These are phyloP conservation scores for Cydia pomonella DNA, from an alignment of 1,140 invertebrate species.

Conservation along the genomic window DNA sequence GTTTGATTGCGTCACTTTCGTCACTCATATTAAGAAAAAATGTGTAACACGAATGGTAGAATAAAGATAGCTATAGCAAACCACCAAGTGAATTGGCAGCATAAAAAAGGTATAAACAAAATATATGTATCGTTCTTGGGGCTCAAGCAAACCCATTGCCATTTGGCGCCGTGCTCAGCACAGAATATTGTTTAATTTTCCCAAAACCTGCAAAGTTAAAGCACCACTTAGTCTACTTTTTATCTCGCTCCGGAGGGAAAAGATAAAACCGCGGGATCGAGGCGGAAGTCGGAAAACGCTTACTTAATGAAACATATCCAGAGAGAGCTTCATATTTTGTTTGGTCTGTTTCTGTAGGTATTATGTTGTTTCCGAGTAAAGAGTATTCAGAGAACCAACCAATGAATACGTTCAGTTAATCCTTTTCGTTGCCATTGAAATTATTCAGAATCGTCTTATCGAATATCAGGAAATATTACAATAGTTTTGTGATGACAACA, in stretches of 20 bases:
- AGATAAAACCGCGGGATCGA: neutral
- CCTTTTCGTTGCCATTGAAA: too few species aligned
- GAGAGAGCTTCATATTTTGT: constrained; percentile 4
- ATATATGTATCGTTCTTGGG: neutral
- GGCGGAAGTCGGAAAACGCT: constrained; percentile 5
- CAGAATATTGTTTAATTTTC: constrained; percentile 5
- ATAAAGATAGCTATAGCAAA: too few species aligned
- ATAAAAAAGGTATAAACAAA: too few species aligned
- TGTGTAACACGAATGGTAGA: too few species aligned
- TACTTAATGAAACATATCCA: constrained; percentile 14
- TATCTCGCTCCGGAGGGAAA: neutral
- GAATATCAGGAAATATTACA: too few species aligned
- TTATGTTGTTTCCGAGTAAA: neutral
- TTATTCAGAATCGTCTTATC: too few species aligned
- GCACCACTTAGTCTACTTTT: constrained; percentile 12
- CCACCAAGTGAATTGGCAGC: too few species aligned
- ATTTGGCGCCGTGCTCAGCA: neutral
- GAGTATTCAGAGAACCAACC: neutral
- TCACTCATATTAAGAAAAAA: too few species aligned
- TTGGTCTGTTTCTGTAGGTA: neutral
- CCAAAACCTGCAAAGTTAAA: constrained; percentile 14
- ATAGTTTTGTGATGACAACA: too few species aligned
- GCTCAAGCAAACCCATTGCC: neutral
- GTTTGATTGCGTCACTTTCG: too few species aligned
- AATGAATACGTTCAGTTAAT: neutral